Evolutionary conservation across 2,888 invertebrate genomes (phyloP), one percentile per base, ranked within the genome.

Genomic region (Torymus auratus): DNA sequence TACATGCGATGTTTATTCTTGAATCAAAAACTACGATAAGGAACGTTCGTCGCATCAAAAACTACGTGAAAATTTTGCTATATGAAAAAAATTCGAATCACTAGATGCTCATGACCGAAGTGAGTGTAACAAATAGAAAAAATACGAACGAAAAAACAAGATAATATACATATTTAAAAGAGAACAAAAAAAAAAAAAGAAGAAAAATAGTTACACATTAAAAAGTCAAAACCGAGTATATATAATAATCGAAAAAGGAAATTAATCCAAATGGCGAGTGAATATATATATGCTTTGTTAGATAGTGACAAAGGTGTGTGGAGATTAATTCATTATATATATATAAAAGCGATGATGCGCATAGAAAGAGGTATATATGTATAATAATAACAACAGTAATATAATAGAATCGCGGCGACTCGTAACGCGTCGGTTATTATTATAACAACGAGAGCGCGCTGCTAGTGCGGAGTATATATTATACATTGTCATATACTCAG

Each of bases 1-100:
- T 2, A 28, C 28, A 28, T 28, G 28, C 52, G 20, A 64, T 53
- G 62, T 53, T n/a, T 15, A 73, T 73, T n/a, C 12, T 53, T n/a
- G 61, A 71, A 23, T 11, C 14, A 56, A 53, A 67, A 17, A 53
- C 53, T 56, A 50, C 64, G 64, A 58, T 15, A 20, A 13, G n/a
- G 52, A 78, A 76, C 76, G 62, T 69, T 79, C 79, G 79, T 75
- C 76, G 70, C 50, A 75, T 65, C 71, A 82, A 76, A 72, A 76
- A 72, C 82, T 82, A 82, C 71, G 15, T 68, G 76, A 73, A 56
- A 75, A 61, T 62, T 28, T 68, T 55, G 53, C 76, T 76, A 77
- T 28, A 28, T 70, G 14, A n/a, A 72, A 68, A 80, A 20, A 72
- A 77, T 20, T 69, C 20, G 41, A 68, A 15, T 72, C 28, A 65